phyloP scores from a whole-genome alignment of 2,888 invertebrate genomes.

The Tetragonula carbonaria region DNA sequence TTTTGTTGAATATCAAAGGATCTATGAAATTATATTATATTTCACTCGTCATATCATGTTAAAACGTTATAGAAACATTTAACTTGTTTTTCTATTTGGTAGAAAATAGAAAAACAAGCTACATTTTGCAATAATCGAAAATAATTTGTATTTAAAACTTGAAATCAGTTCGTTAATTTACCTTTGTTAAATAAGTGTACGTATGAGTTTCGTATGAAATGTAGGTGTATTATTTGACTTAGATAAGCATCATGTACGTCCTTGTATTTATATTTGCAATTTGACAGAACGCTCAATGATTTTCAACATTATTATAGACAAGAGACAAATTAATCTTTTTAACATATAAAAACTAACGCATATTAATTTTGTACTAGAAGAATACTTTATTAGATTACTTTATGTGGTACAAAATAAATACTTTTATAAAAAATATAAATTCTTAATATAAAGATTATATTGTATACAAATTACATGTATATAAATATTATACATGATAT shows the following conservation, averaged over 20 bases:
- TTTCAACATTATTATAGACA: not conserved
- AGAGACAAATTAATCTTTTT: not conserved
- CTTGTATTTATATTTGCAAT: not conserved
- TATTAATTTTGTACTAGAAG: slow-evolving; percentile 40
- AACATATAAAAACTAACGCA: not conserved
- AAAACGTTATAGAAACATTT: not conserved
- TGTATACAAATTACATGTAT: slow-evolving; percentile 44
- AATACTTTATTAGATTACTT: slow-evolving; percentile 47
- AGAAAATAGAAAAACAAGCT: too few relatives aligned
- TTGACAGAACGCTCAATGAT: not conserved
- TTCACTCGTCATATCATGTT: not conserved
- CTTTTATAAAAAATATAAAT: slow-evolving; percentile 81
- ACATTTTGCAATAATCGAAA: too few relatives aligned
- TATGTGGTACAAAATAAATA: slow-evolving; percentile 77
- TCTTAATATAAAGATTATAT: slow-evolving; percentile 43
- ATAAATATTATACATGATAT: slow-evolving; percentile 38
- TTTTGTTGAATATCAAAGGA: not conserved
- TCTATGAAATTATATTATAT: not conserved
- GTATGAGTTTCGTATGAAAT: not conserved
- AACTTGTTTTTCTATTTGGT: not conserved
- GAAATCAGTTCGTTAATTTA: not conserved
- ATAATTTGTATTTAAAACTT: not conserved
- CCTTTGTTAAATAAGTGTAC: not conserved
- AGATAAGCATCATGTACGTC: not conserved
- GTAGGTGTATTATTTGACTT: not conserved